These are phyloP conservation scores for Poecile atricapillus DNA, from an alignment of 2,113 vertebrate species.

Conservation along the genomic window DNA sequence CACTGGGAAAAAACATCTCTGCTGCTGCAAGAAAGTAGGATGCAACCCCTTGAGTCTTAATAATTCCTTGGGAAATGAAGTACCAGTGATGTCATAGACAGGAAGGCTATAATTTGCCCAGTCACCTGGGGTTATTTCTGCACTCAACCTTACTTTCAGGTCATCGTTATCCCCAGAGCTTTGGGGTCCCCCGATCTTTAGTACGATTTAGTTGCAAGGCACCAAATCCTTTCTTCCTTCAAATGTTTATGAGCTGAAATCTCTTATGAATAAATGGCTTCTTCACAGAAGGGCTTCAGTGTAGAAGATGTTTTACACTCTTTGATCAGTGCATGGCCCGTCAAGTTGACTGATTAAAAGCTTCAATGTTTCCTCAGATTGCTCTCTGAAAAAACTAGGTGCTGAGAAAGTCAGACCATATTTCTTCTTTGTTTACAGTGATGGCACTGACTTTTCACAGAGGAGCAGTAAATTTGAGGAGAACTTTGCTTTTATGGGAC, in stretches of 20 bases:
- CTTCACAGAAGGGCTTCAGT: not conserved
- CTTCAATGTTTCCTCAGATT: not conserved
- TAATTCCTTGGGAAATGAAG: not conserved
- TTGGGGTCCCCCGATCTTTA: not conserved
- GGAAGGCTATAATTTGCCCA: not conserved
- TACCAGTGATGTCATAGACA: not conserved
- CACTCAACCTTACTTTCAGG: not conserved
- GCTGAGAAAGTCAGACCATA: not conserved
- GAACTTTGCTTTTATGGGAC: slow-evolving; percentile 8
- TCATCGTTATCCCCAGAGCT: not conserved
- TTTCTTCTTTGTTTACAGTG: slow-evolving; percentile 35
- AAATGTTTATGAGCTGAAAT: not conserved
- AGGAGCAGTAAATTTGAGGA: not conserved
- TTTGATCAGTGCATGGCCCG: not conserved
- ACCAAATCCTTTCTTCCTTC: not conserved
- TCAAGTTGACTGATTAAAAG: not conserved
- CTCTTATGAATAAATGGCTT: not conserved
- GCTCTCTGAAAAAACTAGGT: not conserved
- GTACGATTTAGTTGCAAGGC: not conserved
- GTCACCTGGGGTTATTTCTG: not conserved
- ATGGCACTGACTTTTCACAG: not conserved
- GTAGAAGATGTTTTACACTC: not conserved
- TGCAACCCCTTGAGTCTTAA: not conserved
- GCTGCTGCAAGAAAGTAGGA: not conserved
- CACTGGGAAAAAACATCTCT: not conserved